Evolutionary conservation across 2,113 vertebrate genomes (phyloP), one percentile per base, ranked within the genome.

Genomic region (Castor canadensis): DNA sequence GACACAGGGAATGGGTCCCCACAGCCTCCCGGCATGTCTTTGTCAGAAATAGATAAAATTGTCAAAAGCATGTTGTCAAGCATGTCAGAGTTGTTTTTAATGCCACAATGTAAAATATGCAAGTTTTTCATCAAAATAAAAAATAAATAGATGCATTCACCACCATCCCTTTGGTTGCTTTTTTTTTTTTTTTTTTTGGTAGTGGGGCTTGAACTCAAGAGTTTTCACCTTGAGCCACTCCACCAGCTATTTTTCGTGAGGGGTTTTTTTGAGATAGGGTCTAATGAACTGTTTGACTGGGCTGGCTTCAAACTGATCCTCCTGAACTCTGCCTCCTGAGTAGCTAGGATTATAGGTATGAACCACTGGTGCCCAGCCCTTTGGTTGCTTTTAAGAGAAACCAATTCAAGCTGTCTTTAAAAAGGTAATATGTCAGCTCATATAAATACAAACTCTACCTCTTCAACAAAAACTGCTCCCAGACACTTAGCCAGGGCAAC

Each of bases 21-120:
- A n/a, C 92, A 96, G 88, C 43, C 91, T 94, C 56, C 72, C 93
- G 86, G 67, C 92, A 82, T 20, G 66, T 62, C 81, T 84, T 96
- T 79, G 91, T 96, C 85, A 75, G 85, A 95, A 94, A 93, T 24
- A 94, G 67, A 87, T 3, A 89, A 58, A 97, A 62, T 90, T 95
- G 35, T 88, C 93, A 95, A 69, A 97, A 95, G 16, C 58, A 64
- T 94, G 91, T 97, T 97, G 93, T 82, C 91, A 97, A 97, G 97
- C 93, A 96, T 93, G 90, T 75, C 93, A 95, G 88, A 71, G 7
- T 92, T 93, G 62, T 93, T 95, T 43, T 97, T 58, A 32, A 91
- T 94, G 45, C 77, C 91, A 95, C 91, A 88, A 64, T 91, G 85
- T 86, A 92, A 95, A 95, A 96, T 72, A 2, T 85, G 43, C 80